Conservation (phyloP, 2,113 vertebrate genomes). For the Lepus europaeus region DNA sequence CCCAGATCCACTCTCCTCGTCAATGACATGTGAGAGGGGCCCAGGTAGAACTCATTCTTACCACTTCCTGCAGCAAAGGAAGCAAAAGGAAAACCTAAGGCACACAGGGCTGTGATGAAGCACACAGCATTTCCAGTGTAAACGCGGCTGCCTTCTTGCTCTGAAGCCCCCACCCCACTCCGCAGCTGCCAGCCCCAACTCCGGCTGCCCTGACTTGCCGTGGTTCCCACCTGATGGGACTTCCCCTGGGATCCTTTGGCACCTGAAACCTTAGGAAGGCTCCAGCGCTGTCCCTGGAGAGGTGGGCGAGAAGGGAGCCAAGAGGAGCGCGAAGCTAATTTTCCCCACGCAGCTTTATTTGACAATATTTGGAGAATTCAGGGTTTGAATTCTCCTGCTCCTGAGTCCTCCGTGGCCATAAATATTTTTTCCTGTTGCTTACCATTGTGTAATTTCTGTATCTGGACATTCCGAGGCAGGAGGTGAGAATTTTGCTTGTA, state of each 20-base stretch:
- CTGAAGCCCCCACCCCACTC: background rate
- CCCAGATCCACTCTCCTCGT: background rate
- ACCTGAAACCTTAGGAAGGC: background rate
- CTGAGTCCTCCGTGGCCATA: background rate
- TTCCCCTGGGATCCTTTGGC: background rate
- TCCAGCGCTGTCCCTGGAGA: background rate
- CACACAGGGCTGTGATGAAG: background rate
- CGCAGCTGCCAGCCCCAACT: background rate
- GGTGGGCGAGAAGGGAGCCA: background rate
- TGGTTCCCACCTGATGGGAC: background rate
- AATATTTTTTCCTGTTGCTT: background rate
- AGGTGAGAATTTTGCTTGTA: background rate
- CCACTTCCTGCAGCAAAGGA: background rate
- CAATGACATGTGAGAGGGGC: background rate
- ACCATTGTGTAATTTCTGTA: background rate
- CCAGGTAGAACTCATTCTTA: background rate
- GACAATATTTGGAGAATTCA: background rate
- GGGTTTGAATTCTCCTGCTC: background rate
- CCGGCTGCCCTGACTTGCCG: background rate
- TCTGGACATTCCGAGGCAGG: conserved; percentile 16
- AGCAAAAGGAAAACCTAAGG: background rate
- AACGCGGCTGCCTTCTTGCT: background rate
- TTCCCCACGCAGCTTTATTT: background rate
- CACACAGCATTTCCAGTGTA: rapidly evolving
- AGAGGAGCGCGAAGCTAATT: background rate